Base-by-base conservation (phyloP, 1,140 invertebrate genomes). In the Euglossa dilemma region DNA sequence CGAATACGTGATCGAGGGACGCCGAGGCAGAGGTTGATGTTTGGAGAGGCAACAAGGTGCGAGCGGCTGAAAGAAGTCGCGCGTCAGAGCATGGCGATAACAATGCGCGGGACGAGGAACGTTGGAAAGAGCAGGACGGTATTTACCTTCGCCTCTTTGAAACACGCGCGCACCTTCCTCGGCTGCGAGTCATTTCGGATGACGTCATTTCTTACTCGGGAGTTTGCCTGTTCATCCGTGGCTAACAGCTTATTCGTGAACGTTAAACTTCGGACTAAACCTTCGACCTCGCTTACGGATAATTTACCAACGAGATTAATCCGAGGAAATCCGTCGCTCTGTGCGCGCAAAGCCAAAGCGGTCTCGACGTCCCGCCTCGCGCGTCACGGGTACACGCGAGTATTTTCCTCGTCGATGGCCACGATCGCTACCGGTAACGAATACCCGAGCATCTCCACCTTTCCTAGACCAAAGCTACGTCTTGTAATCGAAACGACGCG, bases 71-170 rank as follows among this genome's bases (percentile, higher is more conserved):
- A 52, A 47, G 66, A 69, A 52, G 25, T 28, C 45, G 2, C 20
- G 12, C 18, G 45, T 50, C 9, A 6, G 9, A 25, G n/a, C 52
- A 28, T 28, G 25, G 18, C 8, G 47, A 25, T 6, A 50, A 71
- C 69, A 20, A 71, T 28, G 69, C n/a, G 25, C 28, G 69, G 25
- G 52, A 71, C 16, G 69, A 71, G 69, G 23, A 18, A 52, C 28
- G 16, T 71, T 52, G 9, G 6, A 52, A 25, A 28, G 47, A 71
- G 43, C 7, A 11, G 45, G 25, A 3, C n/a, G 47, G 69, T 71
- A 71, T 71, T 71, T 71, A 20, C 28, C 47, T 50, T 52, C 69
- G 20, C 28, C 20, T 11, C 69, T 71, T 71, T 28, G n/a, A 71
- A 52, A 52, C 14, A 12, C n/a, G 67, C 8, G 43, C 25, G 20